Evolutionary conservation across 2,113 vertebrate species (phyloP).

Genomic region (Jaculus jaculus): DNA sequence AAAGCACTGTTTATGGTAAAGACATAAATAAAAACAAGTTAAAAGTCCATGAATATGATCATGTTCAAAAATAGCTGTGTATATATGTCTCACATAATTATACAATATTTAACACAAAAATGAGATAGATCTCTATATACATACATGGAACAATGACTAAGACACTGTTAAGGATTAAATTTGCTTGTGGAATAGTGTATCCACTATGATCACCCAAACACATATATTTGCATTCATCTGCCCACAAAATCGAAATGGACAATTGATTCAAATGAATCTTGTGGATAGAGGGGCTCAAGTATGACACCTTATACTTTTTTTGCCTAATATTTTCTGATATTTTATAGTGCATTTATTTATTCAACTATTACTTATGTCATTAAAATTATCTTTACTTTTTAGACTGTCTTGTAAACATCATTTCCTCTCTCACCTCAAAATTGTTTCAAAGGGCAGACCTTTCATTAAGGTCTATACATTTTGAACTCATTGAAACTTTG

Average conservation of each 20-base stretch:
- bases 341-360: neutral
- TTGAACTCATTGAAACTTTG: slow-evolving; percentile 56
- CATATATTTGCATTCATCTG: neutral
- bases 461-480: neutral
- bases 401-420: neutral
- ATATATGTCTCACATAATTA: neutral
- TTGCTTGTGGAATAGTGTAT: neutral
- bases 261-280: neutral
- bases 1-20: neutral
- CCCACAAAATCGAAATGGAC: neutral
- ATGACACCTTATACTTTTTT: neutral
- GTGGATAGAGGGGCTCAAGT: neutral
- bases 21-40: neutral
- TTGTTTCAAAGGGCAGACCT: slow-evolving; percentile 50
- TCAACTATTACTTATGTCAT: neutral
- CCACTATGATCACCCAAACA: neutral
- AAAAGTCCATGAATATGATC: neutral
- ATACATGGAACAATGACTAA: neutral
- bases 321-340: neutral
- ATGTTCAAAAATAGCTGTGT: neutral
- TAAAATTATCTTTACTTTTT: slow-evolving; percentile 2
- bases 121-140: neutral
- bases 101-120: neutral
- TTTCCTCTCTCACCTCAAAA: neutral
- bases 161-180: neutral